Conservation (phyloP, 2,113 vertebrate genomes). For the Neopipo cinnamomea region DNA sequence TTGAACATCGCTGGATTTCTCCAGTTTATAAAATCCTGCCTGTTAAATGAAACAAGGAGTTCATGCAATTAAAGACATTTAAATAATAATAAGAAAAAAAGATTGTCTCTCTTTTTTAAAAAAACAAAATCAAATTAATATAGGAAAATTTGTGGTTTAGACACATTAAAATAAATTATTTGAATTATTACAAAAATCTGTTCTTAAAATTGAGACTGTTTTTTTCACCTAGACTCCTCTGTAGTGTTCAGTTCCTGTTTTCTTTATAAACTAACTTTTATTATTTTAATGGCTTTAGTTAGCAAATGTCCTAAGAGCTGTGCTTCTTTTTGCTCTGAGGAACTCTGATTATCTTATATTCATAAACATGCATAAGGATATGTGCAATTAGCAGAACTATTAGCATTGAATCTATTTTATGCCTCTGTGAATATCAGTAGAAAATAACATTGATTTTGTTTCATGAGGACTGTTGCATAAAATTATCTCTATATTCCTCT, state of each 20-base stretch:
- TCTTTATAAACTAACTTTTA: background rate
- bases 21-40: background rate
- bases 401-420: constrained; percentile 37
- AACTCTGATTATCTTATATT: background rate
- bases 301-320: background rate
- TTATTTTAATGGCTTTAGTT: background rate
- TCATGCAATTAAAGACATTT: background rate
- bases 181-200: background rate
- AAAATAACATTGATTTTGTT: constrained; percentile 46
- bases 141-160: background rate
- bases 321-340: background rate
- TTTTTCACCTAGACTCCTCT: background rate
- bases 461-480: background rate
- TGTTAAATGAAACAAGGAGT: background rate
- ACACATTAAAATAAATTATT: background rate
- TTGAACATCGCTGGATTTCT: background rate
- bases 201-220: background rate
- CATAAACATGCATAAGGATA: constrained; percentile 4
- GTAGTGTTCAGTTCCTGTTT: background rate
- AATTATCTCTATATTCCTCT: constrained; percentile 31
- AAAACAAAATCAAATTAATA: background rate
- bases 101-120: background rate
- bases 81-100: background rate
- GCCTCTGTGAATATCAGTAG: constrained; percentile 2
- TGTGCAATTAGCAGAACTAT: constrained; percentile 44